Evolutionary conservation across 2,113 vertebrate genomes (phyloP), one percentile per base, ranked within the genome.

Genomic region (Irena cyanogastra): DNA sequence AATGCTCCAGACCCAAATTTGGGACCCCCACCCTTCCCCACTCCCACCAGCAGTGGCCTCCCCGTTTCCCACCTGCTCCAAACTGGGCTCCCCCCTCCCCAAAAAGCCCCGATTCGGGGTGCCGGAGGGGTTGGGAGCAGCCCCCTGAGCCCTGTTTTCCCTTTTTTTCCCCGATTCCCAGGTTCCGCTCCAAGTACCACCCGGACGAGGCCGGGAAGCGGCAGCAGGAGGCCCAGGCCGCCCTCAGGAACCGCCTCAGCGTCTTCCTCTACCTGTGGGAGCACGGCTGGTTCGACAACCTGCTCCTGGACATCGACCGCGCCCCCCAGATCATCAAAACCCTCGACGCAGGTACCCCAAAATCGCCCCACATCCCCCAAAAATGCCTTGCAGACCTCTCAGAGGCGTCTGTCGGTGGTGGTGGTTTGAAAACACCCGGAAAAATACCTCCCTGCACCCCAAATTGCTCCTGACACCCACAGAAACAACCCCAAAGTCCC

Each of bases 361-460:
- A 37, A 49, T 24, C 22, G 5, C 45, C 14, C 42, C 42, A 13
- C 14, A 44, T 54, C 27, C 52, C 16, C 28, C 27, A 11, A 53
- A 30, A 30, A 11, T 53, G 6, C 28, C 16, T 20, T 19, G 9
- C 18, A 8, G 18, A 9, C 17, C 44, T 19, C 44, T 45, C 44
- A 9, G 44, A 17, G 44, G 4, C 19, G 19, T 19, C 44, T 17
- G 14, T 44, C 13, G 2, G 15, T 11, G 9, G 39, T 6, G 13
- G 31, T 23, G 8, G 52, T 13, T 6, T 1, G 3, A 15, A 61
- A 27, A 10, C 6, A 5, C 13, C 24, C 0, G 0, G 1, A 6
- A 7, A 60, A 41, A 41, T 41, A 41, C 41, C 41, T 13, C 4
- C 42, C 14, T 6, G 13, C 11, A 10, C 11, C 8, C 6, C 2